Base-by-base conservation (phyloP, 1,140 invertebrate species). In the Diabrotica virgifera region DNA sequence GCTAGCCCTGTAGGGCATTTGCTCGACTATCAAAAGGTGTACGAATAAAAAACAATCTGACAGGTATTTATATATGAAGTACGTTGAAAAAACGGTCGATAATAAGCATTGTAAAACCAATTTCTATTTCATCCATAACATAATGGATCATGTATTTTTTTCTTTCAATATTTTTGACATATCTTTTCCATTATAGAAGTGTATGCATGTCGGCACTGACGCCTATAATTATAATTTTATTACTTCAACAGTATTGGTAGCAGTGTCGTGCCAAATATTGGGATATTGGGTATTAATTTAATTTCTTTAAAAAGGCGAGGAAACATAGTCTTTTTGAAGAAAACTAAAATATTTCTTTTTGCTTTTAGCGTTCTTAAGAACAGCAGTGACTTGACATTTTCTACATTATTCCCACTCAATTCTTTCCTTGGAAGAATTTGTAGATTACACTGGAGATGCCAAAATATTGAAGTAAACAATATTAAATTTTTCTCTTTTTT, bases 171-270 rank as follows among this genome's bases (percentile, higher is more conserved):
- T 59, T 59, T 59, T 59, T 59, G 58, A 59, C 58, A 59, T 36
- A 59, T 59, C 14, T 62, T 54, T 54, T 62, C 60, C 60, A 53
- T 62, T 62, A 62, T 62, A 37, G 52, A 38, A 62, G 37, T 12
- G 51, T 37, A 53, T 54, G 14, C 60, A 50, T 62, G 60, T 54
- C 60, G 60, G 51, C 60, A 40, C 36, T 52, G 38, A 62, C 60
- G 60, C 52, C 60, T 62, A 62, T 62, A 62, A 62, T 62, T 62
- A 62, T 62, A 62, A 62, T 62, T 62, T 62, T 54, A 62, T 62
- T 54, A 38, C 60, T 60, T n/a, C 40, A 46, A 46, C 40, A 46
- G n/a, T 46, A n/a, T n/a, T 46, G 40, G n/a, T 46, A 8, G n/a
- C 40, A 46, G 40, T 46, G 40, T 8, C n/a, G 40, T 46, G n/a